Evolutionary conservation across 2,797 vertebrate genomes (phyloP).

Genomic region (Hozukius guyotensis): DNA sequence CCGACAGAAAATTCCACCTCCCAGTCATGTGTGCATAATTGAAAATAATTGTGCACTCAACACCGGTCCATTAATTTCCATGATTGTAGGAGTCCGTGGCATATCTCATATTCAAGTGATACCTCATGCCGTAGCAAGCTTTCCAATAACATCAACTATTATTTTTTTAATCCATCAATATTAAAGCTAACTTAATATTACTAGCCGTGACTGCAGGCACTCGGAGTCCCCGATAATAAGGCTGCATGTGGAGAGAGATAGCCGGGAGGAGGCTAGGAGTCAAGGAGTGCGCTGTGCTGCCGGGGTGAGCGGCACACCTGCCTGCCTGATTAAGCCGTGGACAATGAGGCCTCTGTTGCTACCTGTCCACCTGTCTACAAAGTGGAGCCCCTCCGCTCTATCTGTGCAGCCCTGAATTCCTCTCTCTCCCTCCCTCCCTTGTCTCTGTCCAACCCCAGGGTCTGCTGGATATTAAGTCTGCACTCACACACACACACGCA

Average conservation of each 20-base stretch:
- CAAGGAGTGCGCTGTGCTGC: slow-evolving; percentile 48
- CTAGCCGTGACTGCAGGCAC: slow-evolving; percentile 38
- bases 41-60: slow-evolving; percentile 52
- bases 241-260: slow-evolving; percentile 8
- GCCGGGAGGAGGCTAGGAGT: slow-evolving; percentile 46
- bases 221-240: slow-evolving; percentile 33
- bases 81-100: slow-evolving; percentile 30
- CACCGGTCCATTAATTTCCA: slow-evolving; percentile 45
- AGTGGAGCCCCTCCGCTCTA: slow-evolving; percentile 58
- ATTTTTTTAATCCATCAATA: slow-evolving; percentile 56
- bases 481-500: neutral
- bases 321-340: slow-evolving; percentile 70
- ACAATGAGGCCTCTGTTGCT: slow-evolving; percentile 81
- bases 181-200: slow-evolving; percentile 51
- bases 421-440: slow-evolving; percentile 41
- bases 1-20: slow-evolving; percentile 13
- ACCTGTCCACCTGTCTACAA: slow-evolving; percentile 81
- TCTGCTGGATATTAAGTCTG: slow-evolving; percentile 48
- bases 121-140: slow-evolving; percentile 26
- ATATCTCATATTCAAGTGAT: slow-evolving; percentile 29
- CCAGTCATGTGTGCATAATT: slow-evolving; percentile 34
- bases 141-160: slow-evolving; percentile 47
- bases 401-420: slow-evolving; percentile 76
- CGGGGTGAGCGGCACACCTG: slow-evolving; percentile 78
- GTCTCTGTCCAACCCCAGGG: slow-evolving; percentile 46